Conservation (phyloP, 1,140 invertebrate species). For the Psilanteris sp. region DNA sequence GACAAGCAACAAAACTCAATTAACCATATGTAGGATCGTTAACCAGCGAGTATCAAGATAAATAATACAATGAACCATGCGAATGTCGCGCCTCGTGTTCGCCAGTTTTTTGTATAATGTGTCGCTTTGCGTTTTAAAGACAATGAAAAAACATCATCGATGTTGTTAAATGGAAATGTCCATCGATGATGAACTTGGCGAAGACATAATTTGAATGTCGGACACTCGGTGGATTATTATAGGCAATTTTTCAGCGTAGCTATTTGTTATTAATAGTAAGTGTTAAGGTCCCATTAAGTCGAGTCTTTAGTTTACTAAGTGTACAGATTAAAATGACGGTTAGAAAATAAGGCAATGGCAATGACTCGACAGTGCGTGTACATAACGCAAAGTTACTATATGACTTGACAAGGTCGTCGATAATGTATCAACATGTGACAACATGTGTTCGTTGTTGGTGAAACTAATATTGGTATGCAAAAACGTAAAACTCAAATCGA, state of each 20-base stretch:
- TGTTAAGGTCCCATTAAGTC: conserved; percentile 20
- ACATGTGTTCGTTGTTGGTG: no score
- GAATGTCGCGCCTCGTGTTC: conserved; percentile 67
- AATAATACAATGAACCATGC: conserved; percentile 42
- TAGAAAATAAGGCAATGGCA: conserved; percentile 39
- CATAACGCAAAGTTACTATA: no score
- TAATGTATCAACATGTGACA: no score
- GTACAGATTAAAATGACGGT: conserved; percentile 66
- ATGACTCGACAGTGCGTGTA: neutral
- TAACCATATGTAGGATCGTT: conserved; percentile 77
- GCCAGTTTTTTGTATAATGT: conserved; percentile 9
- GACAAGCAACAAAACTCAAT: conserved; percentile 43
- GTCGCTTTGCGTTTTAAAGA: no score
- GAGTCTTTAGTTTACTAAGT: conserved; percentile 64
- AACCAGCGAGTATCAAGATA: conserved; percentile 71
- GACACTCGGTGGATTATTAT: conserved; percentile 62
- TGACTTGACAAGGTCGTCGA: no score
- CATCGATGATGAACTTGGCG: neutral
- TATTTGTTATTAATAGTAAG: conserved; percentile 56
- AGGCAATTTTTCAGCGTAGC: conserved; percentile 64
- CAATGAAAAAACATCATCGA: no score
- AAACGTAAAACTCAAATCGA: no score
- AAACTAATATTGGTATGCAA: no score
- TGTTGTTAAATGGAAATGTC: no score
- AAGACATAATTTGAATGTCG: conserved; percentile 32